Evolutionary conservation across 2,888 invertebrate genomes (phyloP), one percentile per base, ranked within the genome.

Genomic region (Brachycybe producta): DNA sequence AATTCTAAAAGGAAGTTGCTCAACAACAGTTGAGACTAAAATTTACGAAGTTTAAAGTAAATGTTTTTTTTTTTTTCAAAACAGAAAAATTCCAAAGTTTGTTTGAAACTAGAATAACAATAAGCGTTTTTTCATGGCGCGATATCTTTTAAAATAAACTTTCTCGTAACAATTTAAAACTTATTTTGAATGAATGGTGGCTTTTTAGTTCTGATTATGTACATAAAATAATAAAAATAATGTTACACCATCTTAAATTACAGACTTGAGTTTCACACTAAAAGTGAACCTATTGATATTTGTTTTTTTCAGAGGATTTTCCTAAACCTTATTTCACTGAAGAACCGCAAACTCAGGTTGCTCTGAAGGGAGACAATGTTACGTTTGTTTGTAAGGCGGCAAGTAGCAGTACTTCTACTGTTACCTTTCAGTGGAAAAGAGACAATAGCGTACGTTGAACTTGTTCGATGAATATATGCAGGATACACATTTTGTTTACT

Each of bases 351-450:
- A 77, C 81, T 46, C 81, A 84, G 67, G 75, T 85, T 63, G 84
- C 85, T n/a, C 77, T 91, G 51, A 85, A 84, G 67, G 87, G 85
- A n/a, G 79, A 79, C 53, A 84, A 87, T 61, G 79, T 87, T 5
- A 82, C 80, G 39, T 70, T 94, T 58, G 73, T 76, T 54, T 94
- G 92, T 67, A 78, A 79, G 55, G 90, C 88, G 2, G 81, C 80
- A 55, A 65, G 65, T 54, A 59, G 56, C 38, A 76, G 78, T 54
- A 52, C 59, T 46, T 50, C 60, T 48, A 78, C 79, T 39, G 77
- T 90, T 67, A 76, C 75, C 55, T 85, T 91, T 63, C 74, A 78
- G 55, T 94, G 94, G 94, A 83, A 82, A 62, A 86, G 84, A 63
- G 84, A 92, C 63, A 86, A 87, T 69, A 56, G 61, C 57, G 65